These are phyloP conservation scores for Eptesicus fuscus DNA, from an alignment of 2,113 vertebrate genomes.

Conservation along the genomic window DNA sequence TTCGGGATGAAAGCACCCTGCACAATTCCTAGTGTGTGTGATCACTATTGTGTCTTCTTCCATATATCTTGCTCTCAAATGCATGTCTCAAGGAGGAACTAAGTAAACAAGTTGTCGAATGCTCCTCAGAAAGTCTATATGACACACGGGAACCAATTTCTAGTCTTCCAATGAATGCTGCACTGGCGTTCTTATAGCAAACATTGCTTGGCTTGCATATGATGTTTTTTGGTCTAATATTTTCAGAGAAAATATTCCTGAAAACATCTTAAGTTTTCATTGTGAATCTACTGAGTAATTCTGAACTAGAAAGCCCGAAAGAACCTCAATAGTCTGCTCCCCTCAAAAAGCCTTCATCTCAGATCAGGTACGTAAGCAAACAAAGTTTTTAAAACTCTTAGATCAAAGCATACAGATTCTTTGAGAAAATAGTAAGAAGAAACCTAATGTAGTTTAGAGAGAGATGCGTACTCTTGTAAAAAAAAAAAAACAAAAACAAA, in stretches of 20 bases:
- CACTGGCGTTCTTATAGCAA: neutral
- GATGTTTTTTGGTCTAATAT: neutral
- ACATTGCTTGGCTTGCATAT: neutral
- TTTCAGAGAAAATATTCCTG: neutral
- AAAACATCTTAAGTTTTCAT: neutral
- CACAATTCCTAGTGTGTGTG: neutral
- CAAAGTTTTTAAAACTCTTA: neutral
- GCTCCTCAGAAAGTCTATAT: neutral
- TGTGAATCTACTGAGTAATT: neutral
- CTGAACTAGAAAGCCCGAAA: neutral
- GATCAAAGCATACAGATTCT: neutral
- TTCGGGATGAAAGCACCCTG: neutral
- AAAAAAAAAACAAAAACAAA: neutral
- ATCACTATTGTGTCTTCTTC: neutral
- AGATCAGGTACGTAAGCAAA: neutral
- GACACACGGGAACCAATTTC: neutral
- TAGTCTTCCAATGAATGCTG: neutral
- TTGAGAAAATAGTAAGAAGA: neutral
- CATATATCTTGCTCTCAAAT: neutral
- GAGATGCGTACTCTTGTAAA: neutral
- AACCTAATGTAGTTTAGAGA: neutral
- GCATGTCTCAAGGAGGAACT: too few relatives aligned
- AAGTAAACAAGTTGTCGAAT: fast-evolving
- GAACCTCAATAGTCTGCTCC: neutral
- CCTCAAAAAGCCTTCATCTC: neutral